Base-by-base conservation (phyloP, 2,888 invertebrate species). In the Mythimna impura region DNA sequence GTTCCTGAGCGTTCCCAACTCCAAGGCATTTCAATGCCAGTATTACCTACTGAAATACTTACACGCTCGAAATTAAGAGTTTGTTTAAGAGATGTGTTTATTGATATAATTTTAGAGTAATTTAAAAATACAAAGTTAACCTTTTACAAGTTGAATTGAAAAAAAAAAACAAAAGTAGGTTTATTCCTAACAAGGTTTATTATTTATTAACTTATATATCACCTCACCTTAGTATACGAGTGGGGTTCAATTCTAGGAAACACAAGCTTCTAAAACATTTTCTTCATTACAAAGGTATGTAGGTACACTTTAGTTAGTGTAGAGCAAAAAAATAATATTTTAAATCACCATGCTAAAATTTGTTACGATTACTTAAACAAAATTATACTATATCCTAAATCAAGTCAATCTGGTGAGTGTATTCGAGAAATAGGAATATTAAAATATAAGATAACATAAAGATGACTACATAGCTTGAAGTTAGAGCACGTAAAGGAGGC, bases 401-500 rank as follows among this genome's bases (percentile, higher is more conserved):
- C 8, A 22, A 36, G 40, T 22, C 40, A 50, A 66, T 65, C 43
- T 52, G 12, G 47, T 36, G 34, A 34, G 36, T 25, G 36, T 61
- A 22, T 22, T n/a, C n/a, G 40, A 14, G 47, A 20, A 67, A 22
- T 52, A 50, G 10, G 25, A 58, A 62, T 25, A 47, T 55, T 55
- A 40, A 55, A 55, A 36, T 58, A 50, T 30, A 9, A 36, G 65
- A n/a, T 64, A 17, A 47, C 8, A 20, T 73, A 73, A 50, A 72
- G 6, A 34, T 25, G n/a, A 2, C 22, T 58, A 43, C 22, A 22
- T 52, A 68, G n/a, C 58, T 66, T 47, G 6, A 70, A 20, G 57
- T 55, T 36, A 57, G 50, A 68, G 8, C 25, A 58, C 55, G 65
- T 70, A 66, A 62, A 71, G 60, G 57, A 73, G 65, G 60, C 67